Base-by-base conservation (phyloP, 1,140 invertebrate genomes). In the Plutomurus gul region DNA sequence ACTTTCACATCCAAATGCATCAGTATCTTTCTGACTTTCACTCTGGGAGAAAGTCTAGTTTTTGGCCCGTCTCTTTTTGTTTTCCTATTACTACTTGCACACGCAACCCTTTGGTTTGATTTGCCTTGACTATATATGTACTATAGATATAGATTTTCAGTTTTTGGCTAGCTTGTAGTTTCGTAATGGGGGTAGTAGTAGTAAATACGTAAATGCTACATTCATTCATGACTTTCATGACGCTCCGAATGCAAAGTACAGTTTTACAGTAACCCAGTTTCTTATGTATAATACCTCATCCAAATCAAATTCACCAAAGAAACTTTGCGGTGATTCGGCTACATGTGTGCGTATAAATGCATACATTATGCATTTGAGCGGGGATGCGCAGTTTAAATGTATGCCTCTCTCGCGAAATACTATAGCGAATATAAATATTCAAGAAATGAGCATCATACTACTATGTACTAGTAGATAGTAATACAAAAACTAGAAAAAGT, bases 221-320 rank as follows among this genome's bases (percentile, higher is more conserved):
- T 65, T 65, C 56, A 65, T 65, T 30, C 56, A 65, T 30, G 27
- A 33, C n/a, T 33, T 65, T 33, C n/a, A n/a, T n/a, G n/a, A 33
- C 56, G 56, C 18, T 65, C 36, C 27, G 36, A 65, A 65, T 65
- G 56, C 56, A 65, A 65, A 65, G 11, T 65, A 27, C 25, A n/a
- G 27, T 65, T 65, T 65, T 16, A 13, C 16, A 65, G 13, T 27
- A n/a, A n/a, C 10, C n/a, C 11, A 10, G 39, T 43, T 16, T 16
- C 20, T 65, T 65, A 33, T 65, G 36, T 65, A 33, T 65, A 65
- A 65, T 65, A 65, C 36, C 56, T 65, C 56, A 65, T 65, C 56
- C 16, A 65, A 65, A 65, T 65, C 27, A 27, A 65, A 33, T 30
- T 33, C 36, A 36, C 6, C 47, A 2, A 1, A n/a, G 56, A 8